Evolutionary conservation across 2,888 invertebrate genomes (phyloP), one percentile per base, ranked within the genome.

Genomic region (Lycia hirtaria): DNA sequence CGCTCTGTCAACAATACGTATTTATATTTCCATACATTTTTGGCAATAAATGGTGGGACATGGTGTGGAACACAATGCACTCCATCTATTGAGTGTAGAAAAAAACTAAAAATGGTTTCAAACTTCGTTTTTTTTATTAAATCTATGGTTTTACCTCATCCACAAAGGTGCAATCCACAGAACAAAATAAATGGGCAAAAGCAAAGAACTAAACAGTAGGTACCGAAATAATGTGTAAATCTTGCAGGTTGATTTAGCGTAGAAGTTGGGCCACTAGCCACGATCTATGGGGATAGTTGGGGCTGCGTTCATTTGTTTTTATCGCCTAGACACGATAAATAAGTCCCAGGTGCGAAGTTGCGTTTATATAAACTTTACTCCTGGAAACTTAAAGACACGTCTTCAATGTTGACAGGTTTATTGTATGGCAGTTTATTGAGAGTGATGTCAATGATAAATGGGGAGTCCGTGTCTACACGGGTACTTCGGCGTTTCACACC

Each of bases 301-400:
- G 54, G 33, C 32, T 45, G 56, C 33, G 49, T 58, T 58, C 51
- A 56, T 65, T 65, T 65, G 62, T 59, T 62, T 63, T 60, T 65
- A 62, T 60, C 58, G 65, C 28, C 38, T 33, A 35, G 30, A 40
- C 24, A 32, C 41, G 33, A 50, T 55, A 55, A 56, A 51, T 52
- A 53, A 24, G 56, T 53, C 60, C 50, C 53, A 49, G 54, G 51
- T 55, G 56, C n/a, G 52, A 53, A 49, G 15, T 54, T 58, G 38
- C 20, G 32, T 9, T 37, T 12, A 44, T 44, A 37, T 49, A 37
- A 44, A 38, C 30, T 41, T 30, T 37, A 32, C 26, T 24, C 20
- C 37, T 19, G n/a, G 12, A 19, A 26, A 54, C 30, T 33, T 10
- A 22, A 35, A 55, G 43, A 47, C 20, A 48, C 43, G 55, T 28